Base-by-base conservation (phyloP, 2,113 vertebrate genomes). In the Turdus rufiventris region DNA sequence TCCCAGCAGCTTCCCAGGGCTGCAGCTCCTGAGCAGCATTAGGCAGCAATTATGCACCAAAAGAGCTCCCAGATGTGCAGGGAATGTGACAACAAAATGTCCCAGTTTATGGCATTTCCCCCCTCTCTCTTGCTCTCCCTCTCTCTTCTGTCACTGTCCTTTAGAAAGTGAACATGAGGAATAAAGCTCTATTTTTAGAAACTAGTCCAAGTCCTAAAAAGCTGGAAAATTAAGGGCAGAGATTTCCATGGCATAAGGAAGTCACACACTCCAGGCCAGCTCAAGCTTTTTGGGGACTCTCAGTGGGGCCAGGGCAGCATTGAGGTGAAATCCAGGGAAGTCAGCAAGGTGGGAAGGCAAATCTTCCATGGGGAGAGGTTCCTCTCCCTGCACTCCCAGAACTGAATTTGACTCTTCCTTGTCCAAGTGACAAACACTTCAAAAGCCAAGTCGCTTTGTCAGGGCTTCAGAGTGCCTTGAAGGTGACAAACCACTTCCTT, bases 1-100 rank as follows among this genome's bases (percentile, higher is more conserved):
- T 8, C 47, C 26, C 66, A 74, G 8, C 20, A 66, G 81, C 74
- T 91, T 87, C 89, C n/a, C 11, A 45, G 60, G 51, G 48, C 45
- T 68, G 26, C 3, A 14, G 80, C 87, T 87, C 40, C 31, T 71
- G 78, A 94, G 17, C 70, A 63, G 31, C 74, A 56, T 51, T 5
- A 51, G 28, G 8, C 53, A 78, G 93, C 74, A 85, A 85, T 95
- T 89, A 82, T 5, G 36, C 1, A 29, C 84, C 54, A 8, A 75
- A 79, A 94, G 88, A 88, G 90, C 88, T 94, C 96, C 89, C 96
- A 91, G 93, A 94, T 88, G 84, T 79, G 93, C 95, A 36, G 18
- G 58, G 77, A 94, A 88, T n/a, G 74, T 33, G 77, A 36, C n/a
- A 36, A 78, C 84, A 85, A 88, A 91, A 68, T 62, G 92, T 88